Percentiles rank a stretch among this genome's conserved stretches.
Evolutionary conservation across 2,113 vertebrate species (phyloP).

Genomic region (Psittacara wagleri): DNA sequence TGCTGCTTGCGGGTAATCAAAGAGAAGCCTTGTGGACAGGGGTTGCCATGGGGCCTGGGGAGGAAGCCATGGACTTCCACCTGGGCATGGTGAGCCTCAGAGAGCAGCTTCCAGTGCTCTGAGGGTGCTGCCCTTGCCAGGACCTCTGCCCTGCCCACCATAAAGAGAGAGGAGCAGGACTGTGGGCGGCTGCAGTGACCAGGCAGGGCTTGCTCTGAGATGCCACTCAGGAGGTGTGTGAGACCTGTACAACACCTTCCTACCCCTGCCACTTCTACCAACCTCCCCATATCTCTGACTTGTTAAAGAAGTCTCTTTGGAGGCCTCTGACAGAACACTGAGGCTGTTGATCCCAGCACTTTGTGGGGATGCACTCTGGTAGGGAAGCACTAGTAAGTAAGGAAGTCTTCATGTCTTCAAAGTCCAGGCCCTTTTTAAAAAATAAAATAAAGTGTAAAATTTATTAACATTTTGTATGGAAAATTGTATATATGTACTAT

Average conservation of each 20-base stretch:
- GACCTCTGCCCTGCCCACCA: not conserved
- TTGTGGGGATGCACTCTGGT: accelerated
- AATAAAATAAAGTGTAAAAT: not conserved
- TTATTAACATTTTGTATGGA: not conserved
- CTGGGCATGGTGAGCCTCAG: not conserved
- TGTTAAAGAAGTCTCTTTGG: not conserved
- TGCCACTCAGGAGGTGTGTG: accelerated
- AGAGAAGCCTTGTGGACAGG: not conserved
- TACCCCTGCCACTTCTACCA: not conserved
- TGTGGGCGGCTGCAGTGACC: accelerated
- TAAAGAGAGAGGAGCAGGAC: not conserved
- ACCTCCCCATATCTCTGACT: not conserved
- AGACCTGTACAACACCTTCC: not conserved
- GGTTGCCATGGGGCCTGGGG: accelerated
- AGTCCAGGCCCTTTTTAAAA: not conserved
- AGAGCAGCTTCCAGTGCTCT: accelerated
- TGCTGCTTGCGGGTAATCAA: not conserved
- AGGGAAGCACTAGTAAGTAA: not conserved
- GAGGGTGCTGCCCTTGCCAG: not conserved
- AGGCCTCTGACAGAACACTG: accelerated
- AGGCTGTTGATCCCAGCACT: accelerated
- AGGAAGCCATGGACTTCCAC: not conserved
- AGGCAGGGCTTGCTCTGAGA: not conserved
- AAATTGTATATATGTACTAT: accelerated
- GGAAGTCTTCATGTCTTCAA: not conserved